Percentiles rank a stretch among this genome's conserved stretches.
Conservation (phyloP, 1,140 invertebrate genomes). For the Cheumatopsyche charites region DNA sequence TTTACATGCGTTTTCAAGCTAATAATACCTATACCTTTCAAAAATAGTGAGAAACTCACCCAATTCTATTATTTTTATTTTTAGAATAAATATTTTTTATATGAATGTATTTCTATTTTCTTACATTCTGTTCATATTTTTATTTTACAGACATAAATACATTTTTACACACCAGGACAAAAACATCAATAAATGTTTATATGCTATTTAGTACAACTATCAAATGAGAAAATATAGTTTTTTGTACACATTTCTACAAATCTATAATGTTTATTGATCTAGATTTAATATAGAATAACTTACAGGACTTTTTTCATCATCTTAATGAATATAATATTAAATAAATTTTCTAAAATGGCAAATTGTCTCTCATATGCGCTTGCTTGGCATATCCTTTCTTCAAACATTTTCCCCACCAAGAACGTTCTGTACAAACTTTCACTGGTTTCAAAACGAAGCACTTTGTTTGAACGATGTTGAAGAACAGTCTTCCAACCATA, state of each 20-base stretch:
- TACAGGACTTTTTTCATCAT: not conserved
- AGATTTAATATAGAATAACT: too few species aligned
- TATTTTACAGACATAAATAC: too few species aligned
- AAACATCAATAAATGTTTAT: not conserved
- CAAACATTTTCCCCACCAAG: conserved; percentile 85
- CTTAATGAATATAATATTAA: not conserved
- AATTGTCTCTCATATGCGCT: conserved; percentile 77
- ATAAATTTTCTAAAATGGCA: conserved; percentile 52
- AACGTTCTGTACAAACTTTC: conserved; percentile 73
- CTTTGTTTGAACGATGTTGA: conserved; percentile 90
- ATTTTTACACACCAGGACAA: too few species aligned
- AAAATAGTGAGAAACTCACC: too few species aligned
- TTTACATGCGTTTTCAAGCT: too few species aligned
- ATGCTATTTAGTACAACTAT: not conserved
- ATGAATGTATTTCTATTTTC: too few species aligned
- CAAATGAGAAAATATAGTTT: conserved; percentile 24
- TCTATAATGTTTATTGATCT: not conserved
- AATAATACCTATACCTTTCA: too few species aligned
- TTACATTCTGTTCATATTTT: too few species aligned
- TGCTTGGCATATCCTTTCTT: conserved; percentile 71
- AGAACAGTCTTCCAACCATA: conserved; percentile 91
- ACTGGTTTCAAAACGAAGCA: conserved; percentile 87
- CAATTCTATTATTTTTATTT: too few species aligned
- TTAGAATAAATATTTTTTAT: too few species aligned
- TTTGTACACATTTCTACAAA: conserved; percentile 24